Evolutionary conservation across 2,113 vertebrate genomes (phyloP), one percentile per base, ranked within the genome.

Genomic region (Trematomus loennbergii): DNA sequence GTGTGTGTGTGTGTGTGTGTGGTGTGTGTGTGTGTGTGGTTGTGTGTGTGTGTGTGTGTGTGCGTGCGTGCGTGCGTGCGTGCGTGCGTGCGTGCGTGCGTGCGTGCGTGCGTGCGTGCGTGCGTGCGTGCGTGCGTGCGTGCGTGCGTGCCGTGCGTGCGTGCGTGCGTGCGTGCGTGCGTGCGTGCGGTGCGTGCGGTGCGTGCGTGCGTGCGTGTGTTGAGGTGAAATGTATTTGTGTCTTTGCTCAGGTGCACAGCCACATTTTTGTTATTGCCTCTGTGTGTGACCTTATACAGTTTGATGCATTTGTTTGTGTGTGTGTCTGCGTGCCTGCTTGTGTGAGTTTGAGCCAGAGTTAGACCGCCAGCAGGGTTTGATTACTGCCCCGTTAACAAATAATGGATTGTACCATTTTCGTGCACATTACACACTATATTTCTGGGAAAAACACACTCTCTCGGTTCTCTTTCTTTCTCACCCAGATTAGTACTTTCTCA

Each of bases 341-440:
- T 72, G 10, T 81, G 69, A 81, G 82, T 76, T 25, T 70, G 22
- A 59, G 48, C 50, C 50, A 50, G n/a, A 49, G 33, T 80, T 13
- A 64, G 71, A 71, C 59, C 71, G 45, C 72, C 78, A 75, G 81
- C 72, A 71, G 18, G 88, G 83, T 88, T 88, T 84, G 77, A 90
- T 93, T 84, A 77, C 70, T 43, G 65, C 58, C 82, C 76, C 15
- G 73, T 87, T 89, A 85, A 85, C 82, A 83, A 82, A 75, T 87
- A 88, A 93, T 78, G 72, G 81, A 91, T 93, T 77, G 77, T 80
- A 85, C 65, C 78, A 79, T 88, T 91, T 89, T 84, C 36, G 36
- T 50, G 43, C 62, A 72, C 71, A 63, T 59, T 64, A 62, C 67
- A 73, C 78, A 81, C 68, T 65, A 64, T 0, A 8, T 57, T 68